Evolutionary conservation across 2,797 vertebrate species (phyloP).

Genomic region (Sphenopsis melanotis): DNA sequence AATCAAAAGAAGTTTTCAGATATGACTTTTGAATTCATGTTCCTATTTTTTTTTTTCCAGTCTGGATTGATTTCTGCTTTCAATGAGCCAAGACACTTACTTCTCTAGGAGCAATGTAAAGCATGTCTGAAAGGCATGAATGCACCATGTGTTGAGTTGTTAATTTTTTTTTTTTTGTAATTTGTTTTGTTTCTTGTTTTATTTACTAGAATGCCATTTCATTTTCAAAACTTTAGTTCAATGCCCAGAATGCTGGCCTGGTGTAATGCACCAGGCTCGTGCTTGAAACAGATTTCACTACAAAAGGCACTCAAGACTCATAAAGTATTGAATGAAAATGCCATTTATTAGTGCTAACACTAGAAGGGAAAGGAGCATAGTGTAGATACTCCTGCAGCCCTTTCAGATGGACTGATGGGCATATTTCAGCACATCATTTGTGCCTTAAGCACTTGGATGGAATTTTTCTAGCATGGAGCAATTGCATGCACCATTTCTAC

Average conservation of each 20-base stretch:
- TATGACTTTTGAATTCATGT: neutral
- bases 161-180: neutral
- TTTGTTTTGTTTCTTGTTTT: neutral
- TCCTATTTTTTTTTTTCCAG: neutral
- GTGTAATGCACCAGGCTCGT: neutral
- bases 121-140: rapidly evolving
- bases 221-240: neutral
- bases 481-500: neutral
- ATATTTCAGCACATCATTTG: neutral
- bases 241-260: neutral
- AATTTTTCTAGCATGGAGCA: neutral
- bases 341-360: neutral
- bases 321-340: neutral
- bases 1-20: neutral
- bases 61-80: neutral
- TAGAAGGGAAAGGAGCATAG: neutral
- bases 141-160: neutral
- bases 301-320: neutral
- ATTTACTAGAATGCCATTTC: neutral
- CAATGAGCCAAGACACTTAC: neutral
- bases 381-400: neutral
- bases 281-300: neutral
- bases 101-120: neutral
- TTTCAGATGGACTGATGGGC: neutral
- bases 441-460: rapidly evolving